Percentiles rank a stretch among this genome's conserved stretches.
phyloP scores from a whole-genome alignment of 2,888 invertebrate genomes.

The Mechanitis messenoides region DNA sequence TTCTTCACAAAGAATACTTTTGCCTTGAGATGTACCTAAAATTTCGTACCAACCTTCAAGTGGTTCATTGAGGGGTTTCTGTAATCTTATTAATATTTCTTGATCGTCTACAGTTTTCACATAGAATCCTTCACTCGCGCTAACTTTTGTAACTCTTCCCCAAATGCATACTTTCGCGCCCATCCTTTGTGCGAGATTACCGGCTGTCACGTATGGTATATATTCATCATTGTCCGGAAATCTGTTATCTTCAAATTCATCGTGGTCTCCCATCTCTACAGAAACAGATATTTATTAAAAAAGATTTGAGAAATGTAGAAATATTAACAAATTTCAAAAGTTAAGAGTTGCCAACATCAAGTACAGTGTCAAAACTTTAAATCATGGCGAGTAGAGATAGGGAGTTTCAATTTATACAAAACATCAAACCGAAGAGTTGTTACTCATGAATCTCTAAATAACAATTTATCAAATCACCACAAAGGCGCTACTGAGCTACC shows the following conservation, averaged over 20 bases:
- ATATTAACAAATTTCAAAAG: background rate
- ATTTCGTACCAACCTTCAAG: slow-evolving; percentile 73
- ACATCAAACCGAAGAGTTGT: too few species aligned
- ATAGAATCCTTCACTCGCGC: slow-evolving; percentile 63
- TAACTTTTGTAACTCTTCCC: slow-evolving; percentile 69
- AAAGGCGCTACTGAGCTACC: too few species aligned
- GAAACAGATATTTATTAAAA: background rate
- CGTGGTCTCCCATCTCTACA: slow-evolving; percentile 57
- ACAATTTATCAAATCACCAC: too few species aligned
- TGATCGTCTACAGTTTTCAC: slow-evolving; percentile 69
- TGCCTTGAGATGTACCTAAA: slow-evolving; percentile 65
- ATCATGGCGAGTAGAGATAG: too few species aligned
- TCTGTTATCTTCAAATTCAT: slow-evolving; percentile 67
- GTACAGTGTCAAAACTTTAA: too few species aligned
- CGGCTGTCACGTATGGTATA: slow-evolving; percentile 68
- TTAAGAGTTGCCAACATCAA: too few species aligned
- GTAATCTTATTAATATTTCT: slow-evolving; percentile 60
- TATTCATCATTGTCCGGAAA: slow-evolving; percentile 70
- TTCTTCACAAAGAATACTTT: slow-evolving; percentile 64
- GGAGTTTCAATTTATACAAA: too few species aligned
- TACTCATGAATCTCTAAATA: too few species aligned
- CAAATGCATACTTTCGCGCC: slow-evolving; percentile 68
- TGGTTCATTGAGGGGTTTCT: slow-evolving; percentile 57
- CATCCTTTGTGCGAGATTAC: slow-evolving; percentile 61
- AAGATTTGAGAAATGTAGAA: background rate